These are phyloP conservation scores for Chromoteleia sp. DNA, from an alignment of 2,888 invertebrate species.

Conservation along the genomic window DNA sequence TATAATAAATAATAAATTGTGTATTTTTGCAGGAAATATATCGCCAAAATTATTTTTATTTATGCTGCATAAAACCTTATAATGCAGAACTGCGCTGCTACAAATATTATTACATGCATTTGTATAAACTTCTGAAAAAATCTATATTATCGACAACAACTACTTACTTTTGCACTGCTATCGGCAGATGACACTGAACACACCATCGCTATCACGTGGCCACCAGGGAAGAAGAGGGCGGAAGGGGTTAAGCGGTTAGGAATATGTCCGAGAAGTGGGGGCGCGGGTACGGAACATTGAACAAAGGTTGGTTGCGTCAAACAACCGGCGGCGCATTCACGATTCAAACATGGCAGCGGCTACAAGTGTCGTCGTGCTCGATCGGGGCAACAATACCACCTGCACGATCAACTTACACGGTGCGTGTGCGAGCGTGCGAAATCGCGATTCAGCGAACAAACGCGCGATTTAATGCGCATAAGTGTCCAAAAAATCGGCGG, in stretches of 20 bases:
- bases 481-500: slow-evolving; percentile 29
- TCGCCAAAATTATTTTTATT: too few species aligned
- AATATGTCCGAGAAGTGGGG: slow-evolving; percentile 58
- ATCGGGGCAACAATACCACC: slow-evolving; percentile 98
- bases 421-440: slow-evolving; percentile 85
- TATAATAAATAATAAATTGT: too few species aligned
- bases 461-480: not conserved
- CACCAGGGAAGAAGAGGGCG: not conserved
- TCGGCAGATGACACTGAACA: not conserved
- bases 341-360: slow-evolving; percentile 90
- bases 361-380: slow-evolving; percentile 97
- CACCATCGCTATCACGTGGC: not conserved
- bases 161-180: too few species aligned
- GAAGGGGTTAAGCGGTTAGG: slow-evolving; percentile 11
- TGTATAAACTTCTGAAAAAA: not conserved
- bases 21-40: too few species aligned
- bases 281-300: slow-evolving; percentile 76
- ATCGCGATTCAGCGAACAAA: slow-evolving; percentile 24
- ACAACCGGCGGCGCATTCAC: slow-evolving; percentile 81
- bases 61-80: too few species aligned
- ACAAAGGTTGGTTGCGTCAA: slow-evolving; percentile 79
- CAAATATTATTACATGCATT: too few species aligned
- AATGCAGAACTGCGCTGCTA: too few species aligned
- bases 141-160: too few species aligned
- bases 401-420: slow-evolving; percentile 98